Evolutionary conservation across 2,888 invertebrate species (phyloP).

Genomic region (Drosophila macrospina): DNA sequence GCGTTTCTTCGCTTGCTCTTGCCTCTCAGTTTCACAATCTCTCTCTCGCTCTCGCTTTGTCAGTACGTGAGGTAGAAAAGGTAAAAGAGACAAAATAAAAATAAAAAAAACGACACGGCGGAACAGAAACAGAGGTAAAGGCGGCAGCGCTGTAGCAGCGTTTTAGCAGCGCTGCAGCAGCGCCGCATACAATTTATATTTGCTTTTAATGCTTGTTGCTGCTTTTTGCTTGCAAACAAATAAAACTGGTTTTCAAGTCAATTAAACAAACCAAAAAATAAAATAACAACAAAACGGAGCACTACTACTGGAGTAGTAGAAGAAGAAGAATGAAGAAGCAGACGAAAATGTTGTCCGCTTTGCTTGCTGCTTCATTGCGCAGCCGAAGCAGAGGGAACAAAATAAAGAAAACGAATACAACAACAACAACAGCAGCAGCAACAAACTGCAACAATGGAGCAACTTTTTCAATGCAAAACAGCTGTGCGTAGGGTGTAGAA

Average conservation of each 20-base stretch:
- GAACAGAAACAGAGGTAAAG: slow-evolving; percentile 27
- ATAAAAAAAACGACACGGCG: slow-evolving; percentile 26
- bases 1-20: slow-evolving; percentile 20
- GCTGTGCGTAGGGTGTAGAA: slow-evolving; percentile 20
- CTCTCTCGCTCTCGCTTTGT: slow-evolving; percentile 10
- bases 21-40: slow-evolving; percentile 2
- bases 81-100: slow-evolving; percentile 36
- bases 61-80: slow-evolving; percentile 40
- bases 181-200: slow-evolving; percentile 69
- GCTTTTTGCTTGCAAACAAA: slow-evolving; percentile 73
- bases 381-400: slow-evolving; percentile 1
- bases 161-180: slow-evolving; percentile 42
- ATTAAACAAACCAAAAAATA: slow-evolving; percentile 68
- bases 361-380: slow-evolving; percentile 24
- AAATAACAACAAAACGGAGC: slow-evolving; percentile 46
- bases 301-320: slow-evolving; percentile 17
- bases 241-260: slow-evolving; percentile 77
- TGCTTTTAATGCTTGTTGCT: slow-evolving; percentile 72
- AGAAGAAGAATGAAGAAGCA: slow-evolving; percentile 21
- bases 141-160: slow-evolving; percentile 38
- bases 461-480: slow-evolving; percentile 48
- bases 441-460: slow-evolving; percentile 33
- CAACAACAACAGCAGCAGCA: neutral
- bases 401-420: neutral
- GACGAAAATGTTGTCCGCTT: slow-evolving; percentile 30